Base-by-base conservation (phyloP, 1,140 invertebrate genomes). In the Cotesia typhae region DNA sequence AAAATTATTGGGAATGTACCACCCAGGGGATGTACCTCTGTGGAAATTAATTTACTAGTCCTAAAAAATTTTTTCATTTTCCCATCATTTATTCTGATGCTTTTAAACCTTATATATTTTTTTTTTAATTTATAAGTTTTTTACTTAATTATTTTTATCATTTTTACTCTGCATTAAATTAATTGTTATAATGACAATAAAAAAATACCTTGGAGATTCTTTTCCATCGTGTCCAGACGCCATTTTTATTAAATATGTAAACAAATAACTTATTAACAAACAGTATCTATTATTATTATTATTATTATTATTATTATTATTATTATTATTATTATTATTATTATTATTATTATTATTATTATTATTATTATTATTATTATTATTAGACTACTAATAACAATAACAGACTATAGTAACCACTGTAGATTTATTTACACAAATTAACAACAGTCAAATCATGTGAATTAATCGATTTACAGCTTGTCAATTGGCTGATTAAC, bases 161-260 rank as follows among this genome's bases (percentile, higher is more conserved):
- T 1, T 51, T 9, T 7, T 51, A 2, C 35, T 63, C 9, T 10
- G 2, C 0, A 38, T 7, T 14, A 36, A 35, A 63, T n/a, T 36
- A 38, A 63, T 4, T 63, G 1, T 1, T 35, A 35, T 14, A 12
- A n/a, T 41, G 38, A 35, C 38, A 37, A 28, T 28, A 28, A 28
- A 28, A 28, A 28, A 60, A 65, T 84, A 86, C 85, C 85, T 86
- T 65, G 85, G 83, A 64, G 84, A 85, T 74, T 86, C 84, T 73
- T 84, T 86, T 75, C 82, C 82, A 66, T 85, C 83, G 59, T 83
- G 79, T 63, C 73, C 72, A 68, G 80, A 80, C 75, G 84, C 83
- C 84, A 85, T 85, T 38, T 47, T 68, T 55, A 41, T 38, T 47
- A 63, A 70, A 66, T 67, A 9, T 28, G 7, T 28, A 14, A 63